Conservation (phyloP, 2,797 vertebrate genomes). For the Trachurus trachurus region DNA sequence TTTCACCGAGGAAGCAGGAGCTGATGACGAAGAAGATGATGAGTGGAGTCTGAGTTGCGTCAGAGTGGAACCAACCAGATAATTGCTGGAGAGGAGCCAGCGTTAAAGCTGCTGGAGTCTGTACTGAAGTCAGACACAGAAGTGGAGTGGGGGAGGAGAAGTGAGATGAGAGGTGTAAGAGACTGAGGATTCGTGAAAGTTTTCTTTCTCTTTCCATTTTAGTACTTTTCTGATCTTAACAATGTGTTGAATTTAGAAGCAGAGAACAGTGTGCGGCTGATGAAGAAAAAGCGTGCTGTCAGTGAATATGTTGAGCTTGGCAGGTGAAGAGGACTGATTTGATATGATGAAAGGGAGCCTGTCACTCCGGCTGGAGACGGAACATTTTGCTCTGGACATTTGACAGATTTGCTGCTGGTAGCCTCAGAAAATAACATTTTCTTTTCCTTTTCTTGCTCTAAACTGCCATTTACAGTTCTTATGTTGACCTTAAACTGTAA, state of each 20-base stretch:
- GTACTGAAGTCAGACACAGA: constrained; percentile 67
- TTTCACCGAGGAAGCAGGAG: constrained; percentile 65
- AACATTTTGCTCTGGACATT: constrained; percentile 58
- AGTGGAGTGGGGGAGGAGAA: constrained; percentile 59
- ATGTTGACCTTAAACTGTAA: constrained; percentile 22
- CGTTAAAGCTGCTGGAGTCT: constrained; percentile 62
- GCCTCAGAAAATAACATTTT: constrained; percentile 34
- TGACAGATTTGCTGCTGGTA: constrained; percentile 48
- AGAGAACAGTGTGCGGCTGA: constrained; percentile 44
- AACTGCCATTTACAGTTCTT: constrained; percentile 37
- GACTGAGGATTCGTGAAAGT: constrained; percentile 46
- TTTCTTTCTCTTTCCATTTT: constrained; percentile 43
- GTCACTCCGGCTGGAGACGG: constrained; percentile 58
- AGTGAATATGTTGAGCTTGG: constrained; percentile 65
- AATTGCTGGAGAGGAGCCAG: constrained; percentile 79
- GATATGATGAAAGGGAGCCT: constrained; percentile 66
- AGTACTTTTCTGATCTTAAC: constrained; percentile 50
- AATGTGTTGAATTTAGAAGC: constrained; percentile 52
- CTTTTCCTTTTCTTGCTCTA: constrained; percentile 24
- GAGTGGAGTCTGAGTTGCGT: constrained; percentile 78
- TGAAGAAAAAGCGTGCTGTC: constrained; percentile 60
- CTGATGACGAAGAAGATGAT: constrained; percentile 77
- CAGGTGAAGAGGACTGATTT: constrained; percentile 64
- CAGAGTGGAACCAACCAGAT: constrained; percentile 81
- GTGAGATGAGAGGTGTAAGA: constrained; percentile 47